A percentile compares a stretch with the other conserved stretches of the same genome.
These are phyloP conservation scores for Drosophila sulfurigaster DNA, from an alignment of 1,140 invertebrate genomes.

Conservation along the genomic window DNA sequence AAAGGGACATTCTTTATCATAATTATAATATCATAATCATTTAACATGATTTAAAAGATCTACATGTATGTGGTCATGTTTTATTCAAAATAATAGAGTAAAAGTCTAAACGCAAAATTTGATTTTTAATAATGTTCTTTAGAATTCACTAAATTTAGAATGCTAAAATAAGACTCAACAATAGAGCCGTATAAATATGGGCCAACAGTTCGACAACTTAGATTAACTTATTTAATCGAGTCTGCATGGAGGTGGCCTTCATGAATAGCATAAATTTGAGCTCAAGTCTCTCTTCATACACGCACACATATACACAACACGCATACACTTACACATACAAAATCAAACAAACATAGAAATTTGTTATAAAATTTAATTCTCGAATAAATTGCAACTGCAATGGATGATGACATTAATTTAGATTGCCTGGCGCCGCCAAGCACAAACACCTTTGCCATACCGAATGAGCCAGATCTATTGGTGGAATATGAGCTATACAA, in stretches of 20 bases:
- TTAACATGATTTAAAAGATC: too few species aligned
- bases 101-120: too few species aligned
- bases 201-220: too few species aligned
- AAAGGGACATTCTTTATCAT: too few species aligned
- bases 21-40: too few species aligned
- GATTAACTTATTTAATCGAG: not conserved
- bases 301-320: not conserved
- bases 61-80: too few species aligned
- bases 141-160: too few species aligned
- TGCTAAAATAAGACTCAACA: too few species aligned
- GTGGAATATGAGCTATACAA: slow-evolving; percentile 57
- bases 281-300: not conserved
- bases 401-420: slow-evolving; percentile 47
- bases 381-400: slow-evolving; percentile 9
- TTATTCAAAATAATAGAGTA: too few species aligned
- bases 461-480: slow-evolving; percentile 54
- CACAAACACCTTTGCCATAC: slow-evolving; percentile 60
- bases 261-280: not conserved
- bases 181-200: too few species aligned
- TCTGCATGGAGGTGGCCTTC: not conserved
- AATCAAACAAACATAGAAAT: slow-evolving; percentile 3
- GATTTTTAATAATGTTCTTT: too few species aligned
- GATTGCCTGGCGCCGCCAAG: slow-evolving; percentile 40
- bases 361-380: too few species aligned
- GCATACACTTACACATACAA: not conserved